Conservation (phyloP, 1,140 invertebrate genomes). For the Trichomalopsis sarcophagae region DNA sequence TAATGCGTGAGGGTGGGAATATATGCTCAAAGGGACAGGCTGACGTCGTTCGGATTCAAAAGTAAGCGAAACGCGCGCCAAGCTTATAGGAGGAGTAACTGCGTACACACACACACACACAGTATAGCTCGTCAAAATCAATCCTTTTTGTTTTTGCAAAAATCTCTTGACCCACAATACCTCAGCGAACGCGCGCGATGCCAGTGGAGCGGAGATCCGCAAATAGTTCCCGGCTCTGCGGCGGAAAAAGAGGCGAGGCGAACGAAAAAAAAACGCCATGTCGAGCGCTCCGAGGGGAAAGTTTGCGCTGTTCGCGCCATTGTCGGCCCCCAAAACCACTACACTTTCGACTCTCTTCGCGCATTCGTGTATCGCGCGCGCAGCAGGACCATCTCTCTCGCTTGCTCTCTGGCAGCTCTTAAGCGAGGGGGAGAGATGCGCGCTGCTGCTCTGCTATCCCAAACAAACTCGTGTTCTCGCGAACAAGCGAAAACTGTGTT, state of each 20-base stretch:
- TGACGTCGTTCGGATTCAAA: no score
- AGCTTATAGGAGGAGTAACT: no score
- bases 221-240: constrained; percentile 33
- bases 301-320: constrained; percentile 46
- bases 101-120: no score
- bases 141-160: neutral
- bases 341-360: constrained; percentile 7
- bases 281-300: constrained; percentile 23
- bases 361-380: constrained; percentile 16
- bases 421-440: constrained; percentile 60
- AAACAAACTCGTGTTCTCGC: constrained; percentile 61
- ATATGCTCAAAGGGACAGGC: no score
- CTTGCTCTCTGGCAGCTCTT: constrained; percentile 56
- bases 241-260: neutral
- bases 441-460: constrained; percentile 34
- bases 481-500: constrained; percentile 65
- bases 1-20: neutral
- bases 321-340: constrained; percentile 30
- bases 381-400: constrained; percentile 51
- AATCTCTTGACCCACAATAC: constrained; percentile 46
- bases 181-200: constrained; percentile 20
- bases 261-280: constrained; percentile 47
- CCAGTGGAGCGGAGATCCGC: constrained; percentile 37
- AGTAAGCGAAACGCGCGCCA: no score
- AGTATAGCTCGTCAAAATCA: neutral